A percentile compares a stretch with the other conserved stretches of the same genome.
These are phyloP conservation scores for Ciconia nigra DNA, from an alignment of 2,797 vertebrate genomes.

Conservation along the genomic window DNA sequence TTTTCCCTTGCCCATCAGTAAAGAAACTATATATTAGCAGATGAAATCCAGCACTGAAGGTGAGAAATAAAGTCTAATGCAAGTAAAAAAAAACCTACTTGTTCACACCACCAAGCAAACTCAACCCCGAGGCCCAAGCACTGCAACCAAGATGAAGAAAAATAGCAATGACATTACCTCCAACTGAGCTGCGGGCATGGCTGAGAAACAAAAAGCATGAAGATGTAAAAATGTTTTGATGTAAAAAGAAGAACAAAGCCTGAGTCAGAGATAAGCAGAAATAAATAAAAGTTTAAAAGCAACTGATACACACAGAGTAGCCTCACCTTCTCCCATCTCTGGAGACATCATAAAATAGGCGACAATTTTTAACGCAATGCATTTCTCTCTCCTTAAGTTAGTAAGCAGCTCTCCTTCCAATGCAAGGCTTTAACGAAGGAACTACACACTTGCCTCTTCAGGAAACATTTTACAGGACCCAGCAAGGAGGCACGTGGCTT, in stretches of 20 bases:
- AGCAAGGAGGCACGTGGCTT: neutral
- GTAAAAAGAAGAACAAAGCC: neutral
- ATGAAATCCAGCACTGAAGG: neutral
- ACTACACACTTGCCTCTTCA: neutral
- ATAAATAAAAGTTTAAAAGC: neutral
- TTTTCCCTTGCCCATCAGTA: neutral
- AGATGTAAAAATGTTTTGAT: neutral
- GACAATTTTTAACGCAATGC: neutral
- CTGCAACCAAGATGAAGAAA: neutral
- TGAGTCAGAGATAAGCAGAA: neutral
- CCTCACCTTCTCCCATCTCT: neutral
- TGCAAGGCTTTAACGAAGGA: neutral
- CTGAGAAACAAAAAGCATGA: neutral
- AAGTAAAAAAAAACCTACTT: neutral
- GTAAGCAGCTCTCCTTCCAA: neutral
- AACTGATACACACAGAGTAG: neutral
- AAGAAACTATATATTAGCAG: neutral
- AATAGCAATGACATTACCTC: rapidly evolving
- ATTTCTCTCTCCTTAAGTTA: neutral
- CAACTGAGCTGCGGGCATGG: neutral
- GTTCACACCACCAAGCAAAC: neutral
- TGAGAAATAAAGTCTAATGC: neutral
- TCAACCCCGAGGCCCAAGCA: neutral
- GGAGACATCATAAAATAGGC: rapidly evolving
- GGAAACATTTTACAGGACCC: neutral